These are phyloP conservation scores for Hemibagrus guttatus DNA, from an alignment of 2,797 vertebrate species.

Conservation along the genomic window DNA sequence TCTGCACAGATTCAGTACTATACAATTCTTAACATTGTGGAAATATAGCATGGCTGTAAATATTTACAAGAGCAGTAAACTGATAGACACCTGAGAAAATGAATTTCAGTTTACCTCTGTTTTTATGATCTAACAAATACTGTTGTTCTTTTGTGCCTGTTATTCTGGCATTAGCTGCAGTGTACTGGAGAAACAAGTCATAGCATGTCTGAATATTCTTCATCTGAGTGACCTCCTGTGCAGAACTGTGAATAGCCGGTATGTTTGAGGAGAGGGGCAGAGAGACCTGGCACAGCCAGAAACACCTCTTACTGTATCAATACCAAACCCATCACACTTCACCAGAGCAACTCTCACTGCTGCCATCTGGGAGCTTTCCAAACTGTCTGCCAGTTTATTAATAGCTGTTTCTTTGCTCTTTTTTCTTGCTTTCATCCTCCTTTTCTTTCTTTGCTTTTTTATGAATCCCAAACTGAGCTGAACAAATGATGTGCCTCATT, in stretches of 20 bases:
- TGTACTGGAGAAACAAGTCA: conserved; percentile 20
- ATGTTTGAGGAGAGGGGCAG: conserved; percentile 40
- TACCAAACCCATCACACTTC: conserved; percentile 11
- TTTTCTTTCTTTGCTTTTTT: neutral
- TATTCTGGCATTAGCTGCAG: neutral
- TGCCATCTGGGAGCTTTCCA: conserved; percentile 23
- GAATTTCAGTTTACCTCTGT: neutral
- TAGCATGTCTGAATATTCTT: conserved; percentile 36
- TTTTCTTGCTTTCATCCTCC: neutral
- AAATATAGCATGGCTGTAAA: neutral
- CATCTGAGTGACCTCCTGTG: conserved; percentile 47
- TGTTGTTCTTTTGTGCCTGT: neutral
- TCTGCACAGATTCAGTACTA: neutral
- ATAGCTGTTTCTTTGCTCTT: conserved; percentile 1
- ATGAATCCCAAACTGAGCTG: conserved; percentile 18
- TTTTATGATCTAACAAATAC: neutral
- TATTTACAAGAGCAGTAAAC: neutral
- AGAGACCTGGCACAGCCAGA: conserved; percentile 24
- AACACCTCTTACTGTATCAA: conserved; percentile 30
- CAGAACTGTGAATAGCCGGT: conserved; percentile 47
- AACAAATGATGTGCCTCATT: conserved; percentile 26
- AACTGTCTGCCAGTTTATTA: conserved; percentile 26
- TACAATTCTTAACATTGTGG: neutral
- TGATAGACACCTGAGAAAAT: neutral
- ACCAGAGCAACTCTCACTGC: conserved; percentile 12